Conservation (phyloP, 1,140 invertebrate species). For the Vanessa atalanta region DNA sequence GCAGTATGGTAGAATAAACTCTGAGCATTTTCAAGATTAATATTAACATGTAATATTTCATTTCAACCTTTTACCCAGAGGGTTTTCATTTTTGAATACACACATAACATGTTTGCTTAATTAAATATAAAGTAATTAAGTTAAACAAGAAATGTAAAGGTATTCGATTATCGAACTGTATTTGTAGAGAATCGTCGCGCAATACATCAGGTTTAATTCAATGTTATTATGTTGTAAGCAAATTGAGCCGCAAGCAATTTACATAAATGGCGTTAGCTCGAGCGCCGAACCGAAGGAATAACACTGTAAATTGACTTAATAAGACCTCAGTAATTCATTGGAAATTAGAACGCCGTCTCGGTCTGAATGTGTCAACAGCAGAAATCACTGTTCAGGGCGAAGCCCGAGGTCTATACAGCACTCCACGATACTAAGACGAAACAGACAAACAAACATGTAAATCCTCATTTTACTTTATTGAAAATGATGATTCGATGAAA, state of each 20-base stretch:
- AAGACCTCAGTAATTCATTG: constrained; percentile 30
- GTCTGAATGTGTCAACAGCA: constrained; percentile 26
- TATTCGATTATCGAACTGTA: constrained; percentile 3
- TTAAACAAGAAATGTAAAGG: background rate
- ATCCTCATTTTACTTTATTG: no score
- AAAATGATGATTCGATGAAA: no score
- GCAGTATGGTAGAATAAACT: no score
- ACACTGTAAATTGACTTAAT: constrained; percentile 31
- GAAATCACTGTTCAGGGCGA: background rate
- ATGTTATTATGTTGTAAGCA: constrained; percentile 28
- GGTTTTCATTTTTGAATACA: no score
- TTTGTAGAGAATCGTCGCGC: constrained; percentile 3
- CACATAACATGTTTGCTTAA: background rate
- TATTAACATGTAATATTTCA: no score
- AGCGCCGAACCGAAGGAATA: constrained; percentile 29
- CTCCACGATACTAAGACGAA: no score
- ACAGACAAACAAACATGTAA: no score
- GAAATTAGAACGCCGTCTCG: constrained; percentile 23
- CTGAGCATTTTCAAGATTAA: no score
- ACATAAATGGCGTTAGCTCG: constrained; percentile 29
- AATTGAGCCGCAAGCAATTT: constrained; percentile 31
- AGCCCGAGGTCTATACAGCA: no score
- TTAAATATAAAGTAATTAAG: background rate
- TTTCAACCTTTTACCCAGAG: no score
- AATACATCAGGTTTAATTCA: constrained; percentile 23